Percentiles rank a stretch among this genome's conserved stretches.
These are phyloP conservation scores for Charina bottae DNA, from an alignment of 2,113 vertebrate species.

Conservation along the genomic window DNA sequence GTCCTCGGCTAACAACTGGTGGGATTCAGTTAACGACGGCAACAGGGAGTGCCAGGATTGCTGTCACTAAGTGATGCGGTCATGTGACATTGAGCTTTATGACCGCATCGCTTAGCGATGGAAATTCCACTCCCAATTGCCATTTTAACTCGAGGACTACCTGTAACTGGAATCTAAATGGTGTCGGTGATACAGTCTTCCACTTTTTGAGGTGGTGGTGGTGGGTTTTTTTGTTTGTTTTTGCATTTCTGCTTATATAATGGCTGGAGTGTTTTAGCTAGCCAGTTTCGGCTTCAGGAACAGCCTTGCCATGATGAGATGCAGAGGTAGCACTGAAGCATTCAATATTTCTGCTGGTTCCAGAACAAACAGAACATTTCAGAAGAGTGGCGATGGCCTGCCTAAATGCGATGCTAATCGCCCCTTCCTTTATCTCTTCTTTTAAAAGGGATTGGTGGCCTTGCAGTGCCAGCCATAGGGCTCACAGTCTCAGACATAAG, in stretches of 20 bases:
- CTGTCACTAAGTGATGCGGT: too few relatives aligned
- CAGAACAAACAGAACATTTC: constrained; percentile 55
- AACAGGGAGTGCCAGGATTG: too few relatives aligned
- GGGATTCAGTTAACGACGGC: too few relatives aligned
- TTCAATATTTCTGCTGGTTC: constrained; percentile 61
- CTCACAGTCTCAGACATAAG: constrained; percentile 13
- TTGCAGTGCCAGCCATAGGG: neutral
- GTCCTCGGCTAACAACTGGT: too few relatives aligned
- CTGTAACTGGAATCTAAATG: constrained; percentile 4
- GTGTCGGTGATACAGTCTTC: neutral
- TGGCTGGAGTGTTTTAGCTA: constrained; percentile 47
- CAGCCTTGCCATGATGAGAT: constrained; percentile 45
- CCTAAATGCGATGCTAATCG: constrained; percentile 46
- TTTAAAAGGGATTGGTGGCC: constrained; percentile 14
- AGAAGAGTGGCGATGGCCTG: constrained; percentile 56
- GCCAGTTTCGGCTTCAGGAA: neutral
- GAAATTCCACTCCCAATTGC: too few relatives aligned
- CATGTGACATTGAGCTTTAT: too few relatives aligned
- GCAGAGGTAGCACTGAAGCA: constrained; percentile 56
- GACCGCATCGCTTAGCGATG: too few relatives aligned
- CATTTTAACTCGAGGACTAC: too few relatives aligned
- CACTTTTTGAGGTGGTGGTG: too few relatives aligned
- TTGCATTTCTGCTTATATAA: constrained; percentile 15
- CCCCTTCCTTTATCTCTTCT: constrained; percentile 44
- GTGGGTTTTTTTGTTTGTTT: neutral